These are phyloP conservation scores for Tanytarsus gracilentus DNA, from an alignment of 2,888 invertebrate species.

Conservation along the genomic window DNA sequence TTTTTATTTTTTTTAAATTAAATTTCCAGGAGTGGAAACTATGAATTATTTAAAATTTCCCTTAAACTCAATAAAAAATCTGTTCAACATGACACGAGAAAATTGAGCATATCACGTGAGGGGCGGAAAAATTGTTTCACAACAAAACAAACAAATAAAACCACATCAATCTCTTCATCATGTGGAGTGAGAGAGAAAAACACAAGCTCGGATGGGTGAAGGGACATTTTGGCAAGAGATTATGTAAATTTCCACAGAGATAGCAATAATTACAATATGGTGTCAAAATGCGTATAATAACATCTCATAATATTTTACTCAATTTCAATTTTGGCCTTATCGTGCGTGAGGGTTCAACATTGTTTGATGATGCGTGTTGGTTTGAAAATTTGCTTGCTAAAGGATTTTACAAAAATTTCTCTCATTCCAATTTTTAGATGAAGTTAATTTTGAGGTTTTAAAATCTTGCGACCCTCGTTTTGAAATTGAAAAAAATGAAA, in stretches of 20 bases:
- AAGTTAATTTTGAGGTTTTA: not conserved
- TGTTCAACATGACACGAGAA: too few relatives aligned
- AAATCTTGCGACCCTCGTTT: too few relatives aligned
- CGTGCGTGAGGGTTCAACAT: not conserved
- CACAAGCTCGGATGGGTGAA: too few relatives aligned
- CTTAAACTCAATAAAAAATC: too few relatives aligned
- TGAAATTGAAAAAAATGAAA: too few relatives aligned
- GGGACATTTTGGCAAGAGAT: slow-evolving; percentile 13
- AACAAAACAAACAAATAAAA: slow-evolving; percentile 9
- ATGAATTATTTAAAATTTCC: too few relatives aligned
- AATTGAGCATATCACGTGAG: too few relatives aligned
- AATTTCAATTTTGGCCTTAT: slow-evolving; percentile 1
- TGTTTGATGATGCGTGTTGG: not conserved
- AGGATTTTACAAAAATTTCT: slow-evolving; percentile 7
- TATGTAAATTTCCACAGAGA: slow-evolving; percentile 24
- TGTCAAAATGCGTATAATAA: too few relatives aligned
- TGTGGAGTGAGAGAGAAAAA: not conserved
- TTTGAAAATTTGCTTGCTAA: slow-evolving; percentile 23
- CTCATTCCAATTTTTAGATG: not conserved
- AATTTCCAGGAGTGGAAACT: too few relatives aligned
- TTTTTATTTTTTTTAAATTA: too few relatives aligned
- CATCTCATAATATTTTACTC: slow-evolving; percentile 1
- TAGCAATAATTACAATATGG: slow-evolving; percentile 25
- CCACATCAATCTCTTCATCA: not conserved
- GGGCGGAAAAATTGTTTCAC: not conserved